Percentiles rank a stretch among this genome's conserved stretches.
Conservation (phyloP, 2,888 invertebrate genomes). For the Agrotis clavis region DNA sequence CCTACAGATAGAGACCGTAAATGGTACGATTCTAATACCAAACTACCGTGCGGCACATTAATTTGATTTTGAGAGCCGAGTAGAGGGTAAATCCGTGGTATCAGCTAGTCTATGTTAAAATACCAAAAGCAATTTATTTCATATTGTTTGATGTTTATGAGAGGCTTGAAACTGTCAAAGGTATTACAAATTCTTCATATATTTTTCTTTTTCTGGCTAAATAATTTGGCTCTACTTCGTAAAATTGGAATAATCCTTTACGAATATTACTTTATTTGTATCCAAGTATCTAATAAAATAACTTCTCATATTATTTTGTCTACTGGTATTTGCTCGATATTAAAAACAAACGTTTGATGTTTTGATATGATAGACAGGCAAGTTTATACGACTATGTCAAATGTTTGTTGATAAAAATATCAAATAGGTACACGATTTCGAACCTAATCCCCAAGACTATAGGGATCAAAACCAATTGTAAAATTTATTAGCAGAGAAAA, state of each 20-base stretch:
- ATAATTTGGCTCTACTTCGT: conserved; percentile 11
- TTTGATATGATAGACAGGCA: neutral
- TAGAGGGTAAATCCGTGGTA: no score
- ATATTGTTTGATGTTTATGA: neutral
- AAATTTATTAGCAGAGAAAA: neutral
- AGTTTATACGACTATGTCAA: neutral
- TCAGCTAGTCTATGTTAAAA: neutral
- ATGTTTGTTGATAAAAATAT: neutral
- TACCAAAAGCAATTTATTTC: neutral
- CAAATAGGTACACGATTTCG: neutral
- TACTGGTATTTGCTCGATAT: neutral
- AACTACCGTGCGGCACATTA: no score
- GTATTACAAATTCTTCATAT: neutral
- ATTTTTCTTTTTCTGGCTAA: neutral
- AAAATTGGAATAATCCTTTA: neutral
- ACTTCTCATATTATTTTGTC: neutral
- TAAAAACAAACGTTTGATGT: neutral
- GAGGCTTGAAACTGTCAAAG: conserved; percentile 7
- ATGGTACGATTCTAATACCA: no score
- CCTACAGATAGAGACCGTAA: no score
- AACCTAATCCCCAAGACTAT: neutral
- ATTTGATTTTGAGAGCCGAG: no score
- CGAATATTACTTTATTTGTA: conserved; percentile 4
- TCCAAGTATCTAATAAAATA: conserved; percentile 7
- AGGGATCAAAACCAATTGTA: neutral